Conservation (phyloP, 2,113 vertebrate species). For the Saimiri boliviensis region DNA sequence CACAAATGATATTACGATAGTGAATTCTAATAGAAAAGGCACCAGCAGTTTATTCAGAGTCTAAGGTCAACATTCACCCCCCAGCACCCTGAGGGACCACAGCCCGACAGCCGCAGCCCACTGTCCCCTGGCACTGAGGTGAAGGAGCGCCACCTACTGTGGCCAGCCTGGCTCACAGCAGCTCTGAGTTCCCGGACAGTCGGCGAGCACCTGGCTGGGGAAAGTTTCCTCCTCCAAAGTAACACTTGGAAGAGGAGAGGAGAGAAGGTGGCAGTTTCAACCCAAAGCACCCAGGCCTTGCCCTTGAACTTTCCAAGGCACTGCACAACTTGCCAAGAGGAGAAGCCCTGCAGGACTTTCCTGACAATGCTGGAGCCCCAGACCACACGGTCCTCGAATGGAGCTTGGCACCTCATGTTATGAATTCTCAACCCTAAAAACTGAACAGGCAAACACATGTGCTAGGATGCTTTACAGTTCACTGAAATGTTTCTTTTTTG, state of each 20-base stretch:
- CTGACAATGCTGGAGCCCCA: background rate
- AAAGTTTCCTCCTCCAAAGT: background rate
- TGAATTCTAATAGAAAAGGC: background rate
- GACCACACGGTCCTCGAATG: background rate
- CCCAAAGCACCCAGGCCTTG: background rate
- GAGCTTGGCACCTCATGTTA: background rate
- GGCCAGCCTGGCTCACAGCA: background rate
- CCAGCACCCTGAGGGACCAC: too few relatives aligned
- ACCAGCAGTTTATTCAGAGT: background rate
- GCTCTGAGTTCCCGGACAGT: background rate
- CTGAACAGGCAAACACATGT: background rate
- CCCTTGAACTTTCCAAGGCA: background rate
- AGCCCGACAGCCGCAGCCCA: background rate
- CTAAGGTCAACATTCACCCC: background rate
- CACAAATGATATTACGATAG: background rate
- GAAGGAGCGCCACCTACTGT: background rate
- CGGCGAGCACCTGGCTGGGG: background rate
- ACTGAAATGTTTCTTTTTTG: background rate
- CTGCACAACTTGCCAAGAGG: background rate
- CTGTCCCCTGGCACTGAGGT: accelerated
- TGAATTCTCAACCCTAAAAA: background rate
- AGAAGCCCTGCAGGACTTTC: background rate
- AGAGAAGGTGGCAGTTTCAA: background rate
- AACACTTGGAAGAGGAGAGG: background rate
- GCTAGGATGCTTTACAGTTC: background rate